Evolutionary conservation across 2,113 vertebrate genomes (phyloP), one percentile per base, ranked within the genome.

Genomic region (Ariopsis seemanni): DNA sequence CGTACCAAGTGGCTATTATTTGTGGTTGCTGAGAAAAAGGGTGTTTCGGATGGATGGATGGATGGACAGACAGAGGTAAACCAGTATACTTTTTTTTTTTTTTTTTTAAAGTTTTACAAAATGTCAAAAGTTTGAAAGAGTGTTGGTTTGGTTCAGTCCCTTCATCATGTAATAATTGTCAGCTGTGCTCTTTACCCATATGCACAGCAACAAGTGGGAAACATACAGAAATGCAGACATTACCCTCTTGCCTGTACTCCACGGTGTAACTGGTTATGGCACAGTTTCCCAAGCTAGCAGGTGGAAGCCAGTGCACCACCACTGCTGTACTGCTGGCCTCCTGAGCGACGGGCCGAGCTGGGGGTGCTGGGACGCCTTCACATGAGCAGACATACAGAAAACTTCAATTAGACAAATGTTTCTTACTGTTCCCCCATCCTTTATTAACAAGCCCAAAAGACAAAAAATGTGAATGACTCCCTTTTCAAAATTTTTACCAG

Each of bases 221-320:
- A 53, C 34, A 82, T 15, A 53, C 83, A 67, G 5, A 80, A 63
- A 42, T 14, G 15, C 34, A 17, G 18, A 48, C 5, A 22, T 14
- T 88, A 99, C 98, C 98, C 96, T 99, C 98, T 92, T 99, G 97
- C 77, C 97, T 95, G 93, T 97, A 99, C 92, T 99, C 98, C 91
- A 99, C 97, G 0, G 96, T 96, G 94, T 99, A 99, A 88, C 97
- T 97, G 55, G 97, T 99, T 91, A 99, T 97, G 10, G 97, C 95
- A 90, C 96, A 97, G 93, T 98, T 98, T 8, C 97, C 96, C 0
- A 98, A 97, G 69, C 97, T 97, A 89, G 96, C 95, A 0, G 97
- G 97, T 2, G 98, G 97, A 0, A 97, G 93, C 98, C 98, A 99
- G 91, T 97, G 97, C 0, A 99, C 95, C 85, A 99, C 96, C 90